These are phyloP conservation scores for Morpho achilles DNA, from an alignment of 2,888 invertebrate genomes.

Conservation along the genomic window DNA sequence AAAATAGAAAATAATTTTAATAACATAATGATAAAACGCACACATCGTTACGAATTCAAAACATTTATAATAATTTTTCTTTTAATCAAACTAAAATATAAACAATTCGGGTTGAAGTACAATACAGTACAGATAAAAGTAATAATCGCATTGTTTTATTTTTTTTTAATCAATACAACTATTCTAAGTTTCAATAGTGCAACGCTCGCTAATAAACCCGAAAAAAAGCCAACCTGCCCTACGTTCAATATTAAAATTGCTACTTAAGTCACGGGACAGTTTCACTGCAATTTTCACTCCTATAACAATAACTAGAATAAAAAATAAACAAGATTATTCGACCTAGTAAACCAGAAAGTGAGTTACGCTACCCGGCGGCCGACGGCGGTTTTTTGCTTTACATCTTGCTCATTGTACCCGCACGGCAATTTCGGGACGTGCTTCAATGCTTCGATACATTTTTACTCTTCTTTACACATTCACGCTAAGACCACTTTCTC, in stretches of 20 bases:
- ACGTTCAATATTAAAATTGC: conserved; percentile 25
- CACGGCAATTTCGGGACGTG: conserved; percentile 25
- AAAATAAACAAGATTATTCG: conserved; percentile 55
- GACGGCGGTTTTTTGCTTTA: conserved; percentile 53
- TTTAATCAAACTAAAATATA: no score
- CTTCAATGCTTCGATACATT: conserved; percentile 16
- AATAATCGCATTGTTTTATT: no score
- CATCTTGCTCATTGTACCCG: conserved; percentile 40
- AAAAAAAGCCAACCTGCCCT: conserved; percentile 20
- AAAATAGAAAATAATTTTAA: no score
- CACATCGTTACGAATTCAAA: no score
- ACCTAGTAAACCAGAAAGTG: conserved; percentile 66
- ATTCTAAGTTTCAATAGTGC: no score
- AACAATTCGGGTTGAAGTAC: no score
- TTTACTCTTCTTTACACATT: conserved; percentile 9
- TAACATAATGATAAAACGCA: no score
- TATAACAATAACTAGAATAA: conserved; percentile 44
- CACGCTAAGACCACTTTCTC: conserved; percentile 1
- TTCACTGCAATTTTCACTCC: conserved; percentile 57
- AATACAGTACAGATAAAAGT: no score
- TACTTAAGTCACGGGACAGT: conserved; percentile 44
- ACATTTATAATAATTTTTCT: no score
- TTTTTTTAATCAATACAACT: no score
- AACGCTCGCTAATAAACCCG: no score
- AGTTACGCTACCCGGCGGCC: conserved; percentile 44